Evolutionary conservation across 1,140 invertebrate species (phyloP).

Genomic region (Colletes latitarsis): DNA sequence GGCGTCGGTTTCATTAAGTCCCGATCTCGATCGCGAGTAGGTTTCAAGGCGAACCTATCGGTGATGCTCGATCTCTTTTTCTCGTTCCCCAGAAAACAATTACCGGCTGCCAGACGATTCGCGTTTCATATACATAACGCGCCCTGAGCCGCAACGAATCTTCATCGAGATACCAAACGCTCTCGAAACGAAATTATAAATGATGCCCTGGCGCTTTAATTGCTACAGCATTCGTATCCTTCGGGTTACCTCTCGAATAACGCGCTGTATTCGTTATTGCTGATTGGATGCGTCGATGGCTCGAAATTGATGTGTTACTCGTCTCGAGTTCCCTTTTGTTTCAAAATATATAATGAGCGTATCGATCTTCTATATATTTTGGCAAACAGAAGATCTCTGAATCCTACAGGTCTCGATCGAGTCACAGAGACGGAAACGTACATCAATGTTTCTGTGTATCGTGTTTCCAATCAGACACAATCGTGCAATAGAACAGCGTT

Average conservation of each 20-base stretch:
- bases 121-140: slow-evolving; percentile 18
- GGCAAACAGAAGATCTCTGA: too few relatives aligned
- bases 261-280: not conserved
- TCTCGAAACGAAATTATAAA: slow-evolving; percentile 27
- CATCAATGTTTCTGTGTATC: too few relatives aligned
- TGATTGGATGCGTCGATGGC: not conserved
- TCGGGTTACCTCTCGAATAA: not conserved
- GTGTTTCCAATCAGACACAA: too few relatives aligned
- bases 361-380: too few relatives aligned
- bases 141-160: slow-evolving; percentile 24
- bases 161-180: slow-evolving; percentile 20
- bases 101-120: slow-evolving; percentile 8
- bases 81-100: slow-evolving; percentile 39
- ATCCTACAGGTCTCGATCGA: too few relatives aligned
- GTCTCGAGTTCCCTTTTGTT: not conserved
- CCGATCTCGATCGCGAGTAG: slow-evolving; percentile 6
- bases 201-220: slow-evolving; percentile 30
- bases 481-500: too few relatives aligned
- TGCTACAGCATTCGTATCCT: not conserved
- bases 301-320: not conserved
- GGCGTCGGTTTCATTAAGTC: slow-evolving; percentile 39
- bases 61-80: slow-evolving; percentile 35
- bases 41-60: slow-evolving; percentile 40
- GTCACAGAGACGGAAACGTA: too few relatives aligned
- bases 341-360: too few relatives aligned